These are phyloP conservation scores for Hyaena hyaena DNA, from an alignment of 2,113 vertebrate genomes.

Conservation along the genomic window DNA sequence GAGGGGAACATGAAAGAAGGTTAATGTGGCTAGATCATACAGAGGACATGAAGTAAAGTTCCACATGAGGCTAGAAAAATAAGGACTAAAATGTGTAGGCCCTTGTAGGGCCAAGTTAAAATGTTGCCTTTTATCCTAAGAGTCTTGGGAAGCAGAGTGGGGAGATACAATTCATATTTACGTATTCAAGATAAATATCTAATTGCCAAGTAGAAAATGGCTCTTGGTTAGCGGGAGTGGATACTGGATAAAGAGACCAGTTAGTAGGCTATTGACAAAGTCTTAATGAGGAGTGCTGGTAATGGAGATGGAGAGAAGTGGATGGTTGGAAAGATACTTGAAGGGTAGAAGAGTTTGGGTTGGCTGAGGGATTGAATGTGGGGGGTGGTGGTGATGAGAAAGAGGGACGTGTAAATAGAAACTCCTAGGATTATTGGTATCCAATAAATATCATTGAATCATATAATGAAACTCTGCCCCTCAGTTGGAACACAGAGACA, in stretches of 20 bases:
- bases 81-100: background rate
- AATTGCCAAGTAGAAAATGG: background rate
- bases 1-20: background rate
- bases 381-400: background rate
- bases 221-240: background rate
- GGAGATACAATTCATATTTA: background rate
- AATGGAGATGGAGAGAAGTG: background rate
- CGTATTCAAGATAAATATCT: background rate
- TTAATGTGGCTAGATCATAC: background rate
- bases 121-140: background rate
- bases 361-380: background rate
- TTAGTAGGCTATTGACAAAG: background rate
- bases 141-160: background rate
- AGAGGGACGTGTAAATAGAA: background rate
- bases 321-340: background rate
- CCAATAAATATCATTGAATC: conserved; percentile 5
- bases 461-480: background rate
- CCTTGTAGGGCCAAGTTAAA: background rate
- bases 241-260: background rate
- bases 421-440: background rate
- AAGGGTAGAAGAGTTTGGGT: background rate
- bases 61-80: background rate
- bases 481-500: background rate
- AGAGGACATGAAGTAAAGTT: background rate
- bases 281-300: background rate